Conservation (phyloP, 2,888 invertebrate species). For the Cordilura impudica region DNA sequence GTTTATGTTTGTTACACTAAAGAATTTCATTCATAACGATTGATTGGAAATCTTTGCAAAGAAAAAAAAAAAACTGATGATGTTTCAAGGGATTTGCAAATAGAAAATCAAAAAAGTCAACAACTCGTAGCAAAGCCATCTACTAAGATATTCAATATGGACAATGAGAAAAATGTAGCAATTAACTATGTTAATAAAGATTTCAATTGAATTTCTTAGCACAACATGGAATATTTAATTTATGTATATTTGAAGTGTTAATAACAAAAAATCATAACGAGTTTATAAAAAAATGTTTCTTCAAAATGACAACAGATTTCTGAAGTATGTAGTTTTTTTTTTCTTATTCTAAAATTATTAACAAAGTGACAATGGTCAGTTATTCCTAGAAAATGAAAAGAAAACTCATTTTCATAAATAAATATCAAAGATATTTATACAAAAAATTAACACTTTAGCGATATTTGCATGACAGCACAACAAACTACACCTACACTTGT, state of each 20-base stretch:
- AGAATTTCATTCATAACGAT: no score
- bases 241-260: slow-evolving; percentile 23
- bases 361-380: background rate
- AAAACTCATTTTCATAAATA: slow-evolving; percentile 53
- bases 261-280: background rate
- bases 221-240: slow-evolving; percentile 17
- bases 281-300: background rate
- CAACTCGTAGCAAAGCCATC: background rate
- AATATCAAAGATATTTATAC: slow-evolving; percentile 47
- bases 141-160: background rate
- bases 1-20: slow-evolving; percentile 10
- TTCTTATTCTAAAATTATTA: background rate
- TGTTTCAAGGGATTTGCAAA: slow-evolving; percentile 37
- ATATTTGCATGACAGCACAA: slow-evolving; percentile 31
- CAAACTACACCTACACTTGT: slow-evolving; percentile 38
- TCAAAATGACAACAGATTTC: no score
- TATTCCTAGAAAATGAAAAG: slow-evolving; percentile 1
- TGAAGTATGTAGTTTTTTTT: background rate
- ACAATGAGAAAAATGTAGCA: background rate
- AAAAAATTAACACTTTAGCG: slow-evolving; percentile 45
- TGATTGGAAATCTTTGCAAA: background rate
- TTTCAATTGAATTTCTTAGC: background rate
- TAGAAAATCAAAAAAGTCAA: slow-evolving; percentile 45
- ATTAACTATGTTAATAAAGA: background rate
- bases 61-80: background rate